Evolutionary conservation across 2,888 invertebrate species (phyloP), one percentile per base, ranked within the genome.

Genomic region (Galeruca laticollis): DNA sequence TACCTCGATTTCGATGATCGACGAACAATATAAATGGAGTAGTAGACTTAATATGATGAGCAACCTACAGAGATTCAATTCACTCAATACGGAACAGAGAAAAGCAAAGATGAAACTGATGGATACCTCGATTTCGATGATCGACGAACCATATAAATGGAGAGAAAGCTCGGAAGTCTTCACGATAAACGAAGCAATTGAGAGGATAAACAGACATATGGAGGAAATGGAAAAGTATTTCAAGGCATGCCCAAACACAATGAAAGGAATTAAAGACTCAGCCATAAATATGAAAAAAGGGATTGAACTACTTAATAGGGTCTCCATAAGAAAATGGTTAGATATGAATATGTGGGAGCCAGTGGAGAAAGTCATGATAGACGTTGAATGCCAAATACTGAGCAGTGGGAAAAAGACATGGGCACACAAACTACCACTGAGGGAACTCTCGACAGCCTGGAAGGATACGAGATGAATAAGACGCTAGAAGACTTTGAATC

Each of bases 181-280:
- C 51, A 51, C 51, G 18, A 51, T 51, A 20, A 51, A 51, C 20
- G 49, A 49, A 49, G 49, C 49, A 18, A 49, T 49, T 1, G 49
- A 49, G 9, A 49, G 49, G 18, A 15, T 49, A 1, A 51, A 20
- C 4, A 20, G 51, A 51, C 51, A 20, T 51, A 51, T 20, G 51
- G 51, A 51, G 0, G 20, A 51, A 51, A 20, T 11, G 4, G 51
- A 1, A 9, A 51, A 51, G 9, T 10, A 51, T 11, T 18, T 51
- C 0, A 20, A 20, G 51, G 51, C 51, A 51, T 20, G 51, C 20
- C 18, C 51, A 51, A 51, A 20, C 11, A 20, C 51, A 20, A 9
- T 20, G 5, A 51, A 51, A 11, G 20, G 51, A 9, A 20, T 20
- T 20, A 20, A 51, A 20, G 10, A 51, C 51, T 51, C 20, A 51